Conservation (phyloP, 1,140 invertebrate genomes). For the Acyrthosiphon pisum region DNA sequence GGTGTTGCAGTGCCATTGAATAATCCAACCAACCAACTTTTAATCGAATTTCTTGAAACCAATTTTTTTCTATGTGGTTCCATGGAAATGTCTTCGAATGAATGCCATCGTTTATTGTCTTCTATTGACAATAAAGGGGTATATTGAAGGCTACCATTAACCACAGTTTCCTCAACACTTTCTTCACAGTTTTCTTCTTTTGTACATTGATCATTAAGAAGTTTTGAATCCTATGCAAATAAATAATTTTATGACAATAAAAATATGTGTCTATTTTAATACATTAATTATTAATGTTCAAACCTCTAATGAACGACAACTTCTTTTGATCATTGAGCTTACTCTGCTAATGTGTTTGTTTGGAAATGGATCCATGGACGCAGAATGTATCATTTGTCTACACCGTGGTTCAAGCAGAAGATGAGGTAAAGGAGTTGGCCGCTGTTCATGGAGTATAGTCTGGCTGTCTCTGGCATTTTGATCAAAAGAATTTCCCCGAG, state of each 20-base stretch:
- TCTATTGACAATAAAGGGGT: constrained; percentile 65
- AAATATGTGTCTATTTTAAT: not conserved
- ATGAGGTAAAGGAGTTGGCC: constrained; percentile 46
- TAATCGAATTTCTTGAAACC: constrained; percentile 65
- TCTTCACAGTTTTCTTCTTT: constrained; percentile 61
- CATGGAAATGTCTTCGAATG: constrained; percentile 72
- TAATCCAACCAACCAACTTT: constrained; percentile 74
- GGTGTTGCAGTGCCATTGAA: constrained; percentile 73
- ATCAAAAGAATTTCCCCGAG: constrained; percentile 64
- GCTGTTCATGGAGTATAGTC: constrained; percentile 57
- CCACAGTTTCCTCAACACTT: constrained; percentile 64
- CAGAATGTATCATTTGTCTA: constrained; percentile 57
- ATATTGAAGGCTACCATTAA: constrained; percentile 65
- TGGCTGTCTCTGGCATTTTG: constrained; percentile 59
- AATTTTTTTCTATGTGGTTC: constrained; percentile 64
- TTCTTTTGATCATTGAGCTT: constrained; percentile 51
- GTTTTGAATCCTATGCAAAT: constrained; percentile 15
- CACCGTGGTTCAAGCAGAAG: constrained; percentile 42
- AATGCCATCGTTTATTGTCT: constrained; percentile 74
- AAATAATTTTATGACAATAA: not conserved
- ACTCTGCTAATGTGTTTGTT: constrained; percentile 58
- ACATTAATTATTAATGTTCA: not conserved
- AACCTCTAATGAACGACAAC: constrained; percentile 58
- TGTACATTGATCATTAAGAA: constrained; percentile 58
- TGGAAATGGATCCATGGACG: constrained; percentile 60